These are phyloP conservation scores for Oligia latruncula DNA, from an alignment of 2,888 invertebrate species.

Conservation along the genomic window DNA sequence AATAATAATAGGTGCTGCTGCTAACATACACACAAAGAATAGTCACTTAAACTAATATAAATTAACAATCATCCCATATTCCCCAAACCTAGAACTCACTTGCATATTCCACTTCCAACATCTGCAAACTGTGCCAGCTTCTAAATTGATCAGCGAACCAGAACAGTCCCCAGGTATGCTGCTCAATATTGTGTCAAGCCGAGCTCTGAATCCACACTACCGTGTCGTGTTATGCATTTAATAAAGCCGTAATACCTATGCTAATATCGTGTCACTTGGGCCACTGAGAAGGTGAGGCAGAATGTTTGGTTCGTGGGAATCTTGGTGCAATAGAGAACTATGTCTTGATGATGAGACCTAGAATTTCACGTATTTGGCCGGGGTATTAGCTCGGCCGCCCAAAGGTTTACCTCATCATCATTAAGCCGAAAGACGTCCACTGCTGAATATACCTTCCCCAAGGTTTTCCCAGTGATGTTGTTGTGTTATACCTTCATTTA, in stretches of 20 bases:
- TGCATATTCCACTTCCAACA: not conserved
- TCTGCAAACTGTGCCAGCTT: conserved; percentile 20
- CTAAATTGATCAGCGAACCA: conserved; percentile 47
- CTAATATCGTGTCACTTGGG: conserved; percentile 51
- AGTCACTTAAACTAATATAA: not conserved
- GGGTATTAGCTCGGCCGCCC: not conserved
- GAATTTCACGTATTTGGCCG: not conserved
- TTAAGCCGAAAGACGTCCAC: not conserved
- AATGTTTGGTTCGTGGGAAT: not conserved
- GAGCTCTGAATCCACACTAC: conserved; percentile 54
- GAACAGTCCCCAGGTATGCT: conserved; percentile 43
- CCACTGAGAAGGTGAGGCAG: conserved; percentile 27
- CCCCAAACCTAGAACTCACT: not conserved
- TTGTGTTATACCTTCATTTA: not conserved
- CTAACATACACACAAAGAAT: not conserved
- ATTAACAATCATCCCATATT: not conserved
- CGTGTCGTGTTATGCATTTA: conserved; percentile 66
- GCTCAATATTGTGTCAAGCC: conserved; percentile 62
- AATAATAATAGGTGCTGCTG: not conserved
- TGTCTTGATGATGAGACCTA: not conserved
- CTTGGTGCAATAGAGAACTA: not conserved
- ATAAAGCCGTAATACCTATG: conserved; percentile 66
- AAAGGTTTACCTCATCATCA: not conserved
- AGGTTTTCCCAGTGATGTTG: not conserved
- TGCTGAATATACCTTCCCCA: not conserved